Evolutionary conservation across 2,797 vertebrate species (phyloP).

Genomic region (Tragopan temminckii): DNA sequence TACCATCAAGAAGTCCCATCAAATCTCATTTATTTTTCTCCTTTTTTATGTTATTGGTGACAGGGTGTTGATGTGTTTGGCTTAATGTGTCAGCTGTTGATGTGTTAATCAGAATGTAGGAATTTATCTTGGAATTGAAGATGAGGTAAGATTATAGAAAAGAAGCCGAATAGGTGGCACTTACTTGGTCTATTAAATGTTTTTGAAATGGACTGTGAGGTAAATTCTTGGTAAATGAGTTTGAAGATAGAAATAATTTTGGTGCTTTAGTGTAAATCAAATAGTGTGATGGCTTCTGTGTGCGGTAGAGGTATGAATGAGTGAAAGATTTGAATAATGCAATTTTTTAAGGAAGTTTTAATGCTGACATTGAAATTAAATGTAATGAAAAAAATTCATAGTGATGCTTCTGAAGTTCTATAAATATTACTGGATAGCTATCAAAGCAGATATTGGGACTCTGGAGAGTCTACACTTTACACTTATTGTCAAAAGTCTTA

Average conservation of each 20-base stretch:
- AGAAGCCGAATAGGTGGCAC: not conserved
- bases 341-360: not conserved
- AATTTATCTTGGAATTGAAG: not conserved
- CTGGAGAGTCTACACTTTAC: not conserved
- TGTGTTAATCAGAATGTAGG: not conserved
- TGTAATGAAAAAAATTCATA: not conserved
- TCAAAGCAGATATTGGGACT: not conserved
- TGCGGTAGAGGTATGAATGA: not conserved
- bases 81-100: not conserved
- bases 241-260: not conserved
- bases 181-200: not conserved
- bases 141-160: not conserved
- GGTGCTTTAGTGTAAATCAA: not conserved
- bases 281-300: not conserved
- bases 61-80: not conserved
- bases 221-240: not conserved
- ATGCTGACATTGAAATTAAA: not conserved
- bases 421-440: not conserved
- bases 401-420: not conserved
- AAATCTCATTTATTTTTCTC: not conserved
- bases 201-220: not conserved
- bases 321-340: not conserved
- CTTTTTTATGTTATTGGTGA: not conserved
- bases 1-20: not conserved
- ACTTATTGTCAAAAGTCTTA: not conserved